These are phyloP conservation scores for Salarias fasciatus DNA, from an alignment of 2,797 vertebrate genomes.

Conservation along the genomic window DNA sequence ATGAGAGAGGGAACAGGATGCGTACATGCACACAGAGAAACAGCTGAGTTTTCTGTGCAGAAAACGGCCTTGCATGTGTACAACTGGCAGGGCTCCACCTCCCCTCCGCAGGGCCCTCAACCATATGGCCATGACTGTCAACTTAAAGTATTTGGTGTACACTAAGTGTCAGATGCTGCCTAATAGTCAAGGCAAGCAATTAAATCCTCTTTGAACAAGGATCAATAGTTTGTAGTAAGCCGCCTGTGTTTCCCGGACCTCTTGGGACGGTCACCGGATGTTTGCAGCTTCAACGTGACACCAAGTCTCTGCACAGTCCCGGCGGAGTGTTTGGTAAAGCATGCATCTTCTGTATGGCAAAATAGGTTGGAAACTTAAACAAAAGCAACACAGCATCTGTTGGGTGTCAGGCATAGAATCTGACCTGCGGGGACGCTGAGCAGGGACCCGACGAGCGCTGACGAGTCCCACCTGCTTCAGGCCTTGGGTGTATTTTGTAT, in stretches of 20 bases:
- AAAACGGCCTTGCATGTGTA: not conserved
- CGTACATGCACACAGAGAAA: not conserved
- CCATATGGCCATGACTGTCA: conserved; percentile 16
- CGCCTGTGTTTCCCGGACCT: conserved; percentile 12
- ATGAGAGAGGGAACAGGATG: not conserved
- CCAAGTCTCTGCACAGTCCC: conserved; percentile 5
- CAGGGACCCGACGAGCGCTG: no score
- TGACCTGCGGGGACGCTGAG: conserved; percentile 3
- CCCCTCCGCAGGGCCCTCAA: conserved; percentile 12
- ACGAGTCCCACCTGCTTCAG: not conserved
- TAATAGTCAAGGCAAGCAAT: conserved; percentile 31
- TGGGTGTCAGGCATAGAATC: conserved; percentile 20
- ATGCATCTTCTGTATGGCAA: not conserved
- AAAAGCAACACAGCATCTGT: conserved; percentile 24
- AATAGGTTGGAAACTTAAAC: conserved; percentile 5
- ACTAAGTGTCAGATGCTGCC: conserved; percentile 19
- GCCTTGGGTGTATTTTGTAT: not conserved
- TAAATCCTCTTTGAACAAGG: conserved; percentile 23
- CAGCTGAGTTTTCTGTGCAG: not conserved
- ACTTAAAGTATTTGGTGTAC: conserved; percentile 13
- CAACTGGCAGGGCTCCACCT: not conserved
- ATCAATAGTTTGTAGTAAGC: conserved; percentile 16
- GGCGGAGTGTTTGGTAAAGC: conserved; percentile 13
- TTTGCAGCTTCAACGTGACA: conserved; percentile 4
- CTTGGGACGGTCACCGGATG: conserved; percentile 13